Conservation (phyloP, 2,888 invertebrate genomes). For the Lasioglossum oenotherae region DNA sequence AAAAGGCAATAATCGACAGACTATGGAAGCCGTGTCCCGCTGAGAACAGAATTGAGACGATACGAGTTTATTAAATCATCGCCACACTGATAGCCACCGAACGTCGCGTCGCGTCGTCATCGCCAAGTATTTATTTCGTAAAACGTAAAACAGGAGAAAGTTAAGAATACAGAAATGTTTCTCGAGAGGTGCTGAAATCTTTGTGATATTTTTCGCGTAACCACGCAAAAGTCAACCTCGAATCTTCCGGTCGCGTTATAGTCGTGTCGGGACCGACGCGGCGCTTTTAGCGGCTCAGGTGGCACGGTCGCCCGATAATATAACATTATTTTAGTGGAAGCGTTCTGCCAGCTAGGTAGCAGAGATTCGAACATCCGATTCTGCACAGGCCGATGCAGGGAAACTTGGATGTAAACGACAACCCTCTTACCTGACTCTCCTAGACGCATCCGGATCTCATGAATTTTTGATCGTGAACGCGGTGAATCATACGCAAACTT, state of each 20-base stretch:
- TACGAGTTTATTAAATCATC: slow-evolving; percentile 7
- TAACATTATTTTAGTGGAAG: slow-evolving; percentile 74
- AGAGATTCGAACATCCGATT: slow-evolving; percentile 71
- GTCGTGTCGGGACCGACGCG: slow-evolving; percentile 55
- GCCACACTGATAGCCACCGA: not conserved
- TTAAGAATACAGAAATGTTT: not conserved
- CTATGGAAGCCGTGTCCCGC: slow-evolving; percentile 22
- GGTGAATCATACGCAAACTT: slow-evolving; percentile 55
- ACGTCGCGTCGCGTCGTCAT: not conserved
- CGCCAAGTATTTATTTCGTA: not conserved
- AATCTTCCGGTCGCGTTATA: slow-evolving; percentile 66
- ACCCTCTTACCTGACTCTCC: slow-evolving; percentile 58
- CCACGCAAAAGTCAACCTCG: slow-evolving; percentile 65
- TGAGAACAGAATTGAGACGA: slow-evolving; percentile 14
- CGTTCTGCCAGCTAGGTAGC: slow-evolving; percentile 65
- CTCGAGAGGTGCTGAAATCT: slow-evolving; percentile 6
- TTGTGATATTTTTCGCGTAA: slow-evolving; percentile 22
- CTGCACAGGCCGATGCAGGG: slow-evolving; percentile 35
- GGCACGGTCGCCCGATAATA: slow-evolving; percentile 70
- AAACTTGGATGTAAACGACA: slow-evolving; percentile 58
- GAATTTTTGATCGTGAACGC: slow-evolving; percentile 59
- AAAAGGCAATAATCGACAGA: slow-evolving; percentile 56
- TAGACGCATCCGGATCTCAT: slow-evolving; percentile 44
- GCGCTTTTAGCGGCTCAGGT: slow-evolving; percentile 82
- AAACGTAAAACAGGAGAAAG: not conserved